Conservation (phyloP, 2,888 invertebrate genomes). For the Ischnura elegans region DNA sequence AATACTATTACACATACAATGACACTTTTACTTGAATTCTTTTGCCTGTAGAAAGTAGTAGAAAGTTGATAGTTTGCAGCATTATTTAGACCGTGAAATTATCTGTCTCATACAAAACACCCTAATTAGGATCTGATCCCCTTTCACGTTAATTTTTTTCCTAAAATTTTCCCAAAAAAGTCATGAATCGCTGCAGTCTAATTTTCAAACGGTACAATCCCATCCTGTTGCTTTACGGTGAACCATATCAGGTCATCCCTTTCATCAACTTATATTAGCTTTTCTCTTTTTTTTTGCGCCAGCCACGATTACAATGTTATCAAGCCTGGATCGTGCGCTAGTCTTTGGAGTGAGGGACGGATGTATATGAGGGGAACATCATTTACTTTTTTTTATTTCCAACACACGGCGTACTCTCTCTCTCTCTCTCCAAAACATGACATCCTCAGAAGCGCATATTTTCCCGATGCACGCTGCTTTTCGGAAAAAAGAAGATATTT, state of each 20-base stretch:
- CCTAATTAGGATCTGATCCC: neutral
- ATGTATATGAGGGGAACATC: neutral
- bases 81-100: neutral
- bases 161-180: neutral
- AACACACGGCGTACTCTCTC: neutral
- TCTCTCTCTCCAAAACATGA: neutral
- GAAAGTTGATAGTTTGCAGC: neutral
- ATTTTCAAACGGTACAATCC: neutral
- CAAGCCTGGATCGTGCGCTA: neutral
- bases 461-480: neutral
- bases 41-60: no score
- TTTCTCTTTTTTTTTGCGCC: no score
- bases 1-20: no score
- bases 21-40: no score
- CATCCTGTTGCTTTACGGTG: neutral
- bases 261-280: neutral
- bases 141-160: neutral
- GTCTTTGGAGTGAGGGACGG: neutral
- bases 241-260: neutral
- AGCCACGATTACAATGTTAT: neutral
- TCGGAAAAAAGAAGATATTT: neutral
- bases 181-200: neutral
- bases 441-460: slow-evolving; percentile 7
- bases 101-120: neutral
- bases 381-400: no score